A percentile compares a stretch with the other conserved stretches of the same genome.
Conservation (phyloP, 2,888 invertebrate genomes). For the Drosophila acutilabella region DNA sequence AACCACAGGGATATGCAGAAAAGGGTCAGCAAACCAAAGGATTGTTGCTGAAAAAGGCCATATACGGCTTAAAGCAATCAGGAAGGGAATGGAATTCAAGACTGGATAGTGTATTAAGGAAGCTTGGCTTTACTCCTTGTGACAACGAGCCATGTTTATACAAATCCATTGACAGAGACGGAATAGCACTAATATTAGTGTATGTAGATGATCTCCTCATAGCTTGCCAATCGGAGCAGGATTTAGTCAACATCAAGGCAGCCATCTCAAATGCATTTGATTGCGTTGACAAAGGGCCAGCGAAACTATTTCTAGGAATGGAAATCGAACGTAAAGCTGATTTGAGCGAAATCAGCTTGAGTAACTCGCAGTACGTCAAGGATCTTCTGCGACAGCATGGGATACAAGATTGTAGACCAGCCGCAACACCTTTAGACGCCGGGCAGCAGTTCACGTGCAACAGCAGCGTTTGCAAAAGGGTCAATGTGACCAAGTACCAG, state of each 20-base stretch:
- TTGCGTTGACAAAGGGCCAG: constrained; percentile 7
- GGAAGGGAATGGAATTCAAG: constrained; percentile 8
- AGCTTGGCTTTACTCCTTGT: not conserved
- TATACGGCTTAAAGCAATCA: not conserved
- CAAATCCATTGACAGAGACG: not conserved
- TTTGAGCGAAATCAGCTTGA: too few relatives aligned
- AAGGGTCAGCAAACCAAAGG: not conserved
- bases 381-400: too few relatives aligned
- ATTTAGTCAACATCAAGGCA: not conserved
- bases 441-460: constrained; percentile 9
- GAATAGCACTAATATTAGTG: constrained; percentile 3
- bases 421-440: constrained; percentile 2
- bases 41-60: constrained; percentile 1
- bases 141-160: constrained; percentile 10
- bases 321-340: not conserved
- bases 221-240: not conserved
- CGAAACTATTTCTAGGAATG: constrained; percentile 14
- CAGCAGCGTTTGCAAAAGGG: not conserved
- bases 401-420: not conserved
- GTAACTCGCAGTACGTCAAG: too few relatives aligned
- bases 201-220: constrained; percentile 22
- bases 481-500: constrained; percentile 8
- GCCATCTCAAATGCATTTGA: constrained; percentile 5
- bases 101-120: not conserved
- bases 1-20: not conserved